A percentile compares a stretch with the other conserved stretches of the same genome.
Conservation (phyloP, 2,113 vertebrate species). For the Pseudorectes ferrugineus region DNA sequence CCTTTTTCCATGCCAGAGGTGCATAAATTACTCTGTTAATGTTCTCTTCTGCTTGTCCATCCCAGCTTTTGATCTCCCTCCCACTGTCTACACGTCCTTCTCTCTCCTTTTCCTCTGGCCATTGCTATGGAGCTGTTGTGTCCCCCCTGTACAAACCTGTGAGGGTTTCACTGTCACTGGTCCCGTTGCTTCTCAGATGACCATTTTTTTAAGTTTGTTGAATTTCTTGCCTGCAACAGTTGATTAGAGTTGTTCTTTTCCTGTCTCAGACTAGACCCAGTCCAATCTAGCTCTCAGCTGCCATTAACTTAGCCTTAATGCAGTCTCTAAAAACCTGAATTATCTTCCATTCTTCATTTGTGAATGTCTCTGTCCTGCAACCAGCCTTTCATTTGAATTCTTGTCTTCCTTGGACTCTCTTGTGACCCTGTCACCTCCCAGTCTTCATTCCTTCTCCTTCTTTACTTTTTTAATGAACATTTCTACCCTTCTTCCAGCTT, state of each 20-base stretch:
- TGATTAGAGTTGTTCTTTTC: neutral
- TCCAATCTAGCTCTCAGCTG: neutral
- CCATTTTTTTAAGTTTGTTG: neutral
- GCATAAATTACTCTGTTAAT: neutral
- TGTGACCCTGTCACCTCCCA: neutral
- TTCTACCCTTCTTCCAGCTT: neutral
- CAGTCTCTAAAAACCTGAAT: neutral
- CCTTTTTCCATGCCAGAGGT: neutral
- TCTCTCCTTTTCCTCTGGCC: neutral
- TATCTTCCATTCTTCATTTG: neutral
- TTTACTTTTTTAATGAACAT: neutral
- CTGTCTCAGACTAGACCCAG: neutral
- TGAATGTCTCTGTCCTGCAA: neutral
- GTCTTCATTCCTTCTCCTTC: neutral
- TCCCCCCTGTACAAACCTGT: neutral
- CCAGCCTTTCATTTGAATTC: neutral
- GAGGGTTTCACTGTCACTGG: neutral
- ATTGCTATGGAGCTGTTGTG: rapidly evolving
- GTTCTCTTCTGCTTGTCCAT: neutral
- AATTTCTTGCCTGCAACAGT: neutral
- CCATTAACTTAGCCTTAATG: neutral
- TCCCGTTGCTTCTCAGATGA: neutral
- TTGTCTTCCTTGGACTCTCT: neutral
- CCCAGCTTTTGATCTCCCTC: neutral
- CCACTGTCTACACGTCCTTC: neutral